Evolutionary conservation across 2,113 vertebrate genomes (phyloP).

Genomic region (Atrichornis clamosus): DNA sequence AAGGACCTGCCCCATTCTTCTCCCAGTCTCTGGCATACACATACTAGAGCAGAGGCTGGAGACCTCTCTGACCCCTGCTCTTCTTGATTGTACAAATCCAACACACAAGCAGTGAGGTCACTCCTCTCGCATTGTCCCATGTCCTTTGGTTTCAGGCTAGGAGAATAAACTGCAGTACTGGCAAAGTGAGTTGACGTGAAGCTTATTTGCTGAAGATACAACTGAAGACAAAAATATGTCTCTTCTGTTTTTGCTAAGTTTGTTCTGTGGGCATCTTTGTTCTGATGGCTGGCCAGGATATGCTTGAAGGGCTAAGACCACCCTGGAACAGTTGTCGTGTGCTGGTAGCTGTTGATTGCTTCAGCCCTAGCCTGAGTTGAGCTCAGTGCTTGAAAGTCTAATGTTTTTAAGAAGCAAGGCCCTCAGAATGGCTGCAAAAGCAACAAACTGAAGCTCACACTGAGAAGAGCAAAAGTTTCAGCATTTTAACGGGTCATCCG

Average conservation of each 20-base stretch:
- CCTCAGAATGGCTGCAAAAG: neutral
- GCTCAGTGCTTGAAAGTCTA: neutral
- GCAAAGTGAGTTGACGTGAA: neutral
- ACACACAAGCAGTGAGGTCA: neutral
- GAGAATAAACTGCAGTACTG: neutral
- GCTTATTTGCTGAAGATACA: neutral
- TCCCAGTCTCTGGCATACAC: neutral
- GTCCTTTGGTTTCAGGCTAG: neutral
- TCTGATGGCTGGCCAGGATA: neutral
- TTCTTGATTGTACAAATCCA: neutral
- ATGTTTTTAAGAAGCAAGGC: neutral
- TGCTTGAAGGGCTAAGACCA: neutral
- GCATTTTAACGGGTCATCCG: neutral
- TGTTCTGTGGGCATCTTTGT: neutral
- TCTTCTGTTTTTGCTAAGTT: neutral
- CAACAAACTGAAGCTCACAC: neutral
- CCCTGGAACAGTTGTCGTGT: accelerated
- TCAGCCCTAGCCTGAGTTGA: neutral
- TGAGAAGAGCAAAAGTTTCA: neutral
- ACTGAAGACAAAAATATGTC: neutral
- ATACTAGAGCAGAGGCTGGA: neutral
- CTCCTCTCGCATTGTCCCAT: neutral
- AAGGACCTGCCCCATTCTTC: neutral
- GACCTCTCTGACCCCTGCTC: neutral
- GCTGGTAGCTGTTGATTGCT: neutral